Conservation (phyloP, 2,888 invertebrate species). For the Erynnis tages region DNA sequence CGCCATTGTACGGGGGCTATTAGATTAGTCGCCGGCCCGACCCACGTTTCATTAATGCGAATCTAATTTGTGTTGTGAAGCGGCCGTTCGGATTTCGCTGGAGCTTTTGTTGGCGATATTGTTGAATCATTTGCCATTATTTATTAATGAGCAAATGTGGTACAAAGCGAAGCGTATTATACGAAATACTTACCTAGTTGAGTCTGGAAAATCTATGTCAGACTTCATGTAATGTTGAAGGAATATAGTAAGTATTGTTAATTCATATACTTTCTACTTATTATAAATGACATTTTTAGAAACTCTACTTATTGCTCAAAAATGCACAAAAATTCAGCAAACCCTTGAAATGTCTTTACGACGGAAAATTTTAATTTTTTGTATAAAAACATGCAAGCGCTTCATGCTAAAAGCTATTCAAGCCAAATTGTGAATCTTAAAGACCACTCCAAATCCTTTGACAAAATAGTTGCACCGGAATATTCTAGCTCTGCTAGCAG, state of each 20-base stretch:
- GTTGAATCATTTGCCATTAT: slow-evolving; percentile 41
- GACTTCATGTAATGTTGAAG: neutral
- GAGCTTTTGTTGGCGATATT: slow-evolving; percentile 47
- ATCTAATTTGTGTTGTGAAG: slow-evolving; percentile 65
- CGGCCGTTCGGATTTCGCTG: slow-evolving; percentile 54
- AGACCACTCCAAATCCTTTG: too few species aligned
- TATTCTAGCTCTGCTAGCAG: neutral
- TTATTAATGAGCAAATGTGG: slow-evolving; percentile 28
- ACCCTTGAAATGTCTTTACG: too few species aligned
- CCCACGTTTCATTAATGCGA: slow-evolving; percentile 75
- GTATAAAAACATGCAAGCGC: too few species aligned
- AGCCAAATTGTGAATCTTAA: too few species aligned
- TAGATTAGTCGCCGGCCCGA: slow-evolving; percentile 58
- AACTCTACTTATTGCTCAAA: too few species aligned
- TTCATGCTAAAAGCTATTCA: too few species aligned
- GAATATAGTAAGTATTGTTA: too few species aligned
- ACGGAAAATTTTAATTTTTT: too few species aligned
- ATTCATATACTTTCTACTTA: too few species aligned
- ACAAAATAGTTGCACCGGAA: too few species aligned
- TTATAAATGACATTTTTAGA: too few species aligned
- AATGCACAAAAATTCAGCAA: too few species aligned
- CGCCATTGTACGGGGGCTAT: slow-evolving; percentile 56
- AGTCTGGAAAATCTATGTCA: slow-evolving; percentile 9
- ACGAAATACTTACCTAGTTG: slow-evolving; percentile 10
- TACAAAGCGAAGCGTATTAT: slow-evolving; percentile 5